These are phyloP conservation scores for Ianthella basta DNA, from an alignment of 37 sponge, comb jelly and placozoan species.

Conservation along the genomic window DNA sequence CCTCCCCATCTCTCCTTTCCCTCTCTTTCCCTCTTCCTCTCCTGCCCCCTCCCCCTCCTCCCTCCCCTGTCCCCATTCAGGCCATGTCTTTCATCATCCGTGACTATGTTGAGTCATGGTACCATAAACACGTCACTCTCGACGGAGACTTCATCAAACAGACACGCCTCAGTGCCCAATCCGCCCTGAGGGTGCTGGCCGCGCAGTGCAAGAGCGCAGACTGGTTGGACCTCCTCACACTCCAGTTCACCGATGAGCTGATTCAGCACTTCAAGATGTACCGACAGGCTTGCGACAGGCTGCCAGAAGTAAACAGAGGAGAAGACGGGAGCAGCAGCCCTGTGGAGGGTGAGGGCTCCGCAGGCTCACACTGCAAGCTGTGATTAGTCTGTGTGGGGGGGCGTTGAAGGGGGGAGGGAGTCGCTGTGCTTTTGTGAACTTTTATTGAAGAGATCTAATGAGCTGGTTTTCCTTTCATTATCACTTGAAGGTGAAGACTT, in stretches of 20 bases:
- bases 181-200: background rate
- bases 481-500: background rate
- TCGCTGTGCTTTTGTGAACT: too few relatives aligned
- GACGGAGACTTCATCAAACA: conserved; percentile 1
- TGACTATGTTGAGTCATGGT: conserved; percentile 20
- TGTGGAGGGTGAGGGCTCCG: too few relatives aligned
- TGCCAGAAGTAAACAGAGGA: background rate
- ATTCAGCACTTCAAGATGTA: conserved; percentile 27
- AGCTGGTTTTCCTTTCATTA: too few relatives aligned
- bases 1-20: too few relatives aligned
- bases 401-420: too few relatives aligned
- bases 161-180: background rate
- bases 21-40: too few relatives aligned
- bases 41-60: too few relatives aligned
- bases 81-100: background rate
- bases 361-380: too few relatives aligned
- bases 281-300: background rate
- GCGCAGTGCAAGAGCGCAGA: conserved; percentile 26
- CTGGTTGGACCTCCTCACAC: conserved; percentile 11
- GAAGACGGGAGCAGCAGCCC: too few relatives aligned
- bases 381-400: too few relatives aligned
- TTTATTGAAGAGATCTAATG: too few relatives aligned
- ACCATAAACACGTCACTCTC: conserved; percentile 6
- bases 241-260: conserved; percentile 10
- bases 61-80: too few relatives aligned